These are phyloP conservation scores for Spilogale gracilis DNA, from an alignment of 2,113 vertebrate genomes.

Conservation along the genomic window DNA sequence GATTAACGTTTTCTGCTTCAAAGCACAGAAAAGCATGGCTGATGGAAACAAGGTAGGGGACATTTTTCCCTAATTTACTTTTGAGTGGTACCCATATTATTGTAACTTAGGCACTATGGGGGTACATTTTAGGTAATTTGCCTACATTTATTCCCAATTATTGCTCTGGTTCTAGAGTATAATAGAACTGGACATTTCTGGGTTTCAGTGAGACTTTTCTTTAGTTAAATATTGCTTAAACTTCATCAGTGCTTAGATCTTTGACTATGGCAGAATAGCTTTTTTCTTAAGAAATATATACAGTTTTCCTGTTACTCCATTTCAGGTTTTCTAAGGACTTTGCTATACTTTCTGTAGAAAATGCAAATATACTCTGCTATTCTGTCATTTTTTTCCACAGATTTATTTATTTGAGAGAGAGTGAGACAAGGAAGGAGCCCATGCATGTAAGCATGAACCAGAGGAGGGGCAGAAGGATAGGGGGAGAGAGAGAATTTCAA, in stretches of 20 bases:
- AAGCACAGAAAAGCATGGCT: neutral
- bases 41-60: neutral
- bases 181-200: neutral
- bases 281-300: neutral
- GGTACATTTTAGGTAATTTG: neutral
- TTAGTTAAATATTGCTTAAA: neutral
- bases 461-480: neutral
- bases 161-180: neutral
- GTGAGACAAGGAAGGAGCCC: neutral
- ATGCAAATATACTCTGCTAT: neutral
- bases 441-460: neutral
- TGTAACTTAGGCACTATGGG: neutral
- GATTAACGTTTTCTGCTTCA: neutral
- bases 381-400: neutral
- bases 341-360: neutral
- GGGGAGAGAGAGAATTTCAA: neutral
- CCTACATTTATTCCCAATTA: accelerated
- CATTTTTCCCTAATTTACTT: neutral
- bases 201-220: neutral
- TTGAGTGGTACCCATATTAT: neutral
- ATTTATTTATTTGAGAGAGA: neutral
- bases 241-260: neutral
- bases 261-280: neutral
- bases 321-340: neutral
- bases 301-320: neutral